Conservation (phyloP, 1,140 invertebrate genomes). For the Cylas formicarius region DNA sequence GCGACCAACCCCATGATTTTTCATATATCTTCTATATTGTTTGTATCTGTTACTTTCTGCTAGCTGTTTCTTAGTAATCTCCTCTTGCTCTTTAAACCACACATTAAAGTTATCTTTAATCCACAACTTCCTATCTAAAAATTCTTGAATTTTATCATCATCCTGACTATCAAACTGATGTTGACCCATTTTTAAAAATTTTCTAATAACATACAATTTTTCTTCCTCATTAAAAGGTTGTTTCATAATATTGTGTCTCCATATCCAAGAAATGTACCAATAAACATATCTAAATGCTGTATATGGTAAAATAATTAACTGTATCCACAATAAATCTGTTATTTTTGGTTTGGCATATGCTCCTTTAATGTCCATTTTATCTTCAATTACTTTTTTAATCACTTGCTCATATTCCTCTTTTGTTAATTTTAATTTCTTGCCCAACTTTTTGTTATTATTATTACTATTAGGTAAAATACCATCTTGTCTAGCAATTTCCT, state of each 20-base stretch:
- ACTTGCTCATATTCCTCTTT: conserved; percentile 70
- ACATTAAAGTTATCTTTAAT: conserved; percentile 65
- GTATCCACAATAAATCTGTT: conserved; percentile 72
- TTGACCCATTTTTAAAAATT: conserved; percentile 62
- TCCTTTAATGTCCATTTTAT: conserved; percentile 86
- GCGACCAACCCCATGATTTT: conserved; percentile 67
- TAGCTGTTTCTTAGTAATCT: conserved; percentile 70
- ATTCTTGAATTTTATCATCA: conserved; percentile 67
- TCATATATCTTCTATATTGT: conserved; percentile 71
- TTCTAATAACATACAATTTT: conserved; percentile 76
- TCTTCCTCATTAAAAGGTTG: conserved; percentile 74
- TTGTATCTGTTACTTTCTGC: conserved; percentile 72
- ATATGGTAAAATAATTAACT: conserved; percentile 71
- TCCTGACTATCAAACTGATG: conserved; percentile 64
- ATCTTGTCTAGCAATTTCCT: conserved; percentile 74
- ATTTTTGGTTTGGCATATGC: conserved; percentile 77
- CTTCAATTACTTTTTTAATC: conserved; percentile 73
- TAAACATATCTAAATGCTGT: conserved; percentile 57
- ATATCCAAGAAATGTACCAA: conserved; percentile 75
- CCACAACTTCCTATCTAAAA: conserved; percentile 72
- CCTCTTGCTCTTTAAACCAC: conserved; percentile 78
- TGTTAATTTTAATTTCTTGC: conserved; percentile 57
- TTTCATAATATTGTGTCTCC: conserved; percentile 67
- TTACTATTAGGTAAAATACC: conserved; percentile 50
- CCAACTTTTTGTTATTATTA: conserved; percentile 43